Evolutionary conservation across 92 coral and sea anemone genomes (phyloP).

Genomic region (Paragorgia papillata): DNA sequence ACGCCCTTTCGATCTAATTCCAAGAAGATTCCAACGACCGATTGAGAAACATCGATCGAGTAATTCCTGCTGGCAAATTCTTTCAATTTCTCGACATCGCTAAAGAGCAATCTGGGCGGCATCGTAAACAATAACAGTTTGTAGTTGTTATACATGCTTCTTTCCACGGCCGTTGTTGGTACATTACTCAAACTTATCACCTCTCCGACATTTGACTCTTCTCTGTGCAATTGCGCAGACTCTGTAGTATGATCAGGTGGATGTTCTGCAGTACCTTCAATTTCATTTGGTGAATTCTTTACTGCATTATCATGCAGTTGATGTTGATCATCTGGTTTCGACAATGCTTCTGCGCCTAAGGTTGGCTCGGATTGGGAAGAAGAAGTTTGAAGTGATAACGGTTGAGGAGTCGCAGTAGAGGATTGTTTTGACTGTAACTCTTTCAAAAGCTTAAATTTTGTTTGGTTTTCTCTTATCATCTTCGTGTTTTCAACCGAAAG

Average conservation of each 20-base stretch:
- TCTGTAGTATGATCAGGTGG: background rate
- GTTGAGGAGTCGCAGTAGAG: too few relatives aligned
- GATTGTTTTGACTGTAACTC: too few relatives aligned
- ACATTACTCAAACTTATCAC: slow-evolving; percentile 4
- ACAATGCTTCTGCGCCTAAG: too few relatives aligned
- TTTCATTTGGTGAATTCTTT: background rate
- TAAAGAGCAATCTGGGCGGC: background rate
- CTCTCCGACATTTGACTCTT: slow-evolving; percentile 11
- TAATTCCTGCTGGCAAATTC: background rate
- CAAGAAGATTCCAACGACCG: background rate
- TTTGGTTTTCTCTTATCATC: too few relatives aligned
- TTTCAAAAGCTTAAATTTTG: too few relatives aligned
- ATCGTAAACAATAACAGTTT: slow-evolving; percentile 1
- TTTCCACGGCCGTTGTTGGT: slow-evolving; percentile 20
- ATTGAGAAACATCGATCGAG: background rate
- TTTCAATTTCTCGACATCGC: background rate
- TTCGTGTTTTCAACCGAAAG: too few relatives aligned
- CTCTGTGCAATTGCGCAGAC: background rate
- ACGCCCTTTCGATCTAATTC: slow-evolving; percentile 12
- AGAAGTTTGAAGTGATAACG: too few relatives aligned
- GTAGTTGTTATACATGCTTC: background rate
- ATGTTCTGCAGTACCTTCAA: background rate
- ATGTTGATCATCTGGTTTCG: too few relatives aligned
- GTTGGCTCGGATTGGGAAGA: too few relatives aligned
- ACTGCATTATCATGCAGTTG: too few relatives aligned